Percentiles rank a stretch among this genome's conserved stretches.
Evolutionary conservation across 2,797 vertebrate genomes (phyloP).

Genomic region (Coregonus ussuriensis): DNA sequence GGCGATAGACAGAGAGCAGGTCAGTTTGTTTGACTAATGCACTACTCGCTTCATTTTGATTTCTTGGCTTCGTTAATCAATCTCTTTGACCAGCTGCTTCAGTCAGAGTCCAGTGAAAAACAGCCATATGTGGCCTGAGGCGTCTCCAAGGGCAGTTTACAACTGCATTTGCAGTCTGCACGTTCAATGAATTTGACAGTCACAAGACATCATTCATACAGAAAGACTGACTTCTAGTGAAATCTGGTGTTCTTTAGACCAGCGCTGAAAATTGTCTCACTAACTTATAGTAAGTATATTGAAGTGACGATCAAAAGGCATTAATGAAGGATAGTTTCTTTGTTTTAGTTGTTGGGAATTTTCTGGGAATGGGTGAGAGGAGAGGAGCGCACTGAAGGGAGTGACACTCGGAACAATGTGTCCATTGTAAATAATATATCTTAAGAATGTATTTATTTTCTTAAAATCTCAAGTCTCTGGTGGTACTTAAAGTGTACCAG

Average conservation of each 20-base stretch:
- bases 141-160: slow-evolving; percentile 9
- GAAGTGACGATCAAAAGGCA: slow-evolving; percentile 12
- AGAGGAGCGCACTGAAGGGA: slow-evolving; percentile 4
- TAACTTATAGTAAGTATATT: neutral
- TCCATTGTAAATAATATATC: slow-evolving; percentile 48
- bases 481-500: slow-evolving; percentile 14
- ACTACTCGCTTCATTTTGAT: slow-evolving; percentile 16
- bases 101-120: slow-evolving; percentile 9
- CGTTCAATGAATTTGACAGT: slow-evolving; percentile 13
- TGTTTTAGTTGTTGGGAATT: neutral
- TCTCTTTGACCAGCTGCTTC: slow-evolving; percentile 16
- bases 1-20: neutral
- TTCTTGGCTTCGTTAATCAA: slow-evolving; percentile 21
- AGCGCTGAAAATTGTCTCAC: neutral
- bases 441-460: slow-evolving; percentile 59
- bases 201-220: neutral
- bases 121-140: slow-evolving; percentile 2
- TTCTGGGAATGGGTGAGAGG: neutral
- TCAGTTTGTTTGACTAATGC: slow-evolving; percentile 24
- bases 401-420: slow-evolving; percentile 3
- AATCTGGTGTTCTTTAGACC: slow-evolving; percentile 6
- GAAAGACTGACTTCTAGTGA: neutral
- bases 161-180: slow-evolving; percentile 10
- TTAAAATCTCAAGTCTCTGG: slow-evolving; percentile 32
- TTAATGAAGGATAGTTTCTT: slow-evolving; percentile 3